Conservation (phyloP, 2,797 vertebrate species). For the Hydrocynus forskahlii region DNA sequence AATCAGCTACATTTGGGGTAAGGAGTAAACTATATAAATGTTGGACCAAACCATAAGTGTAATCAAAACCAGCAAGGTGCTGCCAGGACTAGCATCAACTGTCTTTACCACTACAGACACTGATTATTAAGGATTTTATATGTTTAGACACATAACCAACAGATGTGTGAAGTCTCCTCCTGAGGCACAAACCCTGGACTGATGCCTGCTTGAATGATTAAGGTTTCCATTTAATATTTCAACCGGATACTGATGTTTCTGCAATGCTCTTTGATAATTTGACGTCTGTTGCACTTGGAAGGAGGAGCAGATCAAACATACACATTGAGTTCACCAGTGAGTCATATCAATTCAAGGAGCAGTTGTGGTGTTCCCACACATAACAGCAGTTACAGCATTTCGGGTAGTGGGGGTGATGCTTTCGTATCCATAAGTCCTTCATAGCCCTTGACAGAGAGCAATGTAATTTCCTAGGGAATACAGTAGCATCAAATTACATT, state of each 20-base stretch:
- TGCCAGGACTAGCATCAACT: neutral
- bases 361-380: neutral
- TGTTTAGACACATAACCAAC: neutral
- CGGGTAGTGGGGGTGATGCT: neutral
- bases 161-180: neutral
- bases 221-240: constrained; percentile 27
- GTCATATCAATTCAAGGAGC: constrained; percentile 8
- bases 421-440: neutral
- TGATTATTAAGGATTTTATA: neutral
- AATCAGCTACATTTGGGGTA: neutral
- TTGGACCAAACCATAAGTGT: neutral
- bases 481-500: too few species aligned
- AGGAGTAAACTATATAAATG: neutral
- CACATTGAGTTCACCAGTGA: neutral
- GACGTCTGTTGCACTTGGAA: constrained; percentile 20
- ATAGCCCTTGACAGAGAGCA: neutral
- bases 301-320: constrained; percentile 35
- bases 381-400: neutral
- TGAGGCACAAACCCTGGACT: neutral
- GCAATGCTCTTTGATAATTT: constrained; percentile 20
- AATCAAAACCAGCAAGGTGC: neutral
- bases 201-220: neutral
- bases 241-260: constrained; percentile 29
- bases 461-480: neutral
- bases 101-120: neutral